Evolutionary conservation across 2,888 invertebrate species (phyloP).

Genomic region (Busseola fusca): DNA sequence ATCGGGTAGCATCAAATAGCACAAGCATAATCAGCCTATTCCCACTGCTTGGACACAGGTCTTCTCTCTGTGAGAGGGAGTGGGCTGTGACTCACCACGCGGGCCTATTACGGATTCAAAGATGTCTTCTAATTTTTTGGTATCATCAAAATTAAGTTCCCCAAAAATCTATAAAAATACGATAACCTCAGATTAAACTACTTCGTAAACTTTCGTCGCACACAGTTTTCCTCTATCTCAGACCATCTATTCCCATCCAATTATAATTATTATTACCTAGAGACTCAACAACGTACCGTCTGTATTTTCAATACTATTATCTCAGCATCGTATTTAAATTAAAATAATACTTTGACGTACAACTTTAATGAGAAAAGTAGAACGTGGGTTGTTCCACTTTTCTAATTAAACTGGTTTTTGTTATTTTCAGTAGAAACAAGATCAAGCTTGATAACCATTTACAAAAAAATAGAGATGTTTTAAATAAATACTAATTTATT

Average conservation of each 20-base stretch:
- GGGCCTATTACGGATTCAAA: not conserved
- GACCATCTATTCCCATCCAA: not conserved
- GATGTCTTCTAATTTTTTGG: not conserved
- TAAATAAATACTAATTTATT: conserved; percentile 5
- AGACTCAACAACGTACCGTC: not conserved
- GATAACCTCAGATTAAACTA: not conserved
- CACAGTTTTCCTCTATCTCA: not conserved
- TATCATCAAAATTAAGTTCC: not conserved
- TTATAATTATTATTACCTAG: not conserved
- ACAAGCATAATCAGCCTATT: not conserved
- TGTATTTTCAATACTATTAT: not conserved
- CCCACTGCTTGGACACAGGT: not conserved
- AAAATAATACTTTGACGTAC: not conserved
- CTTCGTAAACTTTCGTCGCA: not conserved
- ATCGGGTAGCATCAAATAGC: too few species aligned
- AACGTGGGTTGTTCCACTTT: not conserved
- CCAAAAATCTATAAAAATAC: not conserved
- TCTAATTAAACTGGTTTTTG: not conserved
- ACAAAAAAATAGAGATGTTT: not conserved
- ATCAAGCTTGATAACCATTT: not conserved
- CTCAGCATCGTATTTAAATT: conserved; percentile 2
- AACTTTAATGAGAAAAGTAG: conserved; percentile 14
- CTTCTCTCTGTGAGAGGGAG: not conserved
- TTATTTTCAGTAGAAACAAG: not conserved
- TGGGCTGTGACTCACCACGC: not conserved